These are phyloP conservation scores for Protobothrops mucrosquamatus DNA, from an alignment of 2,113 vertebrate genomes.

Conservation along the genomic window DNA sequence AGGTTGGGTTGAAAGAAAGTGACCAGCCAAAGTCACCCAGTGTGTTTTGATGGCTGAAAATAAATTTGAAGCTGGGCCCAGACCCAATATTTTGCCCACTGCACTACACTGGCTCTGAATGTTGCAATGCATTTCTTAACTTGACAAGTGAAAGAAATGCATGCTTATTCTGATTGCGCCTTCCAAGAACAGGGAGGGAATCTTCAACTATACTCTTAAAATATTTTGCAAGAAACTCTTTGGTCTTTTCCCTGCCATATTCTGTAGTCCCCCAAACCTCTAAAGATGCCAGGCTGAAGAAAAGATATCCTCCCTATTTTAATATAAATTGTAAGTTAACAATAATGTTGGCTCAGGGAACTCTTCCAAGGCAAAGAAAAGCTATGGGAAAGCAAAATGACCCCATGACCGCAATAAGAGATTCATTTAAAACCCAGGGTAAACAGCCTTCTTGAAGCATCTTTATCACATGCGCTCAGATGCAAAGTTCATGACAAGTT, in stretches of 20 bases:
- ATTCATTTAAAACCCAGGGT: neutral
- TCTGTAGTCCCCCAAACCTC: neutral
- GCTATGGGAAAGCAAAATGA: neutral
- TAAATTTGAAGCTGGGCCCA: neutral
- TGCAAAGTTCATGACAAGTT: slow-evolving; percentile 22
- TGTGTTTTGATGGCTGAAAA: neutral
- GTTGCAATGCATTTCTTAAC: neutral
- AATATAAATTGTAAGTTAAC: neutral
- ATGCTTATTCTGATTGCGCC: neutral
- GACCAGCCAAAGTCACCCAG: neutral
- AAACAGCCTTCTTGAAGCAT: neutral
- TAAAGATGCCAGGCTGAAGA: neutral
- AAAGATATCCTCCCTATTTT: neutral
- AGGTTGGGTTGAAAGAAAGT: neutral
- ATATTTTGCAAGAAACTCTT: neutral
- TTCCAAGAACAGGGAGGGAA: neutral
- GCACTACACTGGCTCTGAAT: neutral
- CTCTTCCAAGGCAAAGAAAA: neutral
- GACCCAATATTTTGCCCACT: neutral
- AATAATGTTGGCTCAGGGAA: neutral
- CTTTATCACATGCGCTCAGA: neutral
- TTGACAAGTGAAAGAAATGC: neutral
- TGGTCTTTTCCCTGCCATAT: neutral
- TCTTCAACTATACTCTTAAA: neutral
- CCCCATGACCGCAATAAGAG: neutral